Evolutionary conservation across 53 echinoderm and acorn worm genomes (phyloP), one percentile per base, ranked within the genome.

Genomic region (Crossaster papposus): DNA sequence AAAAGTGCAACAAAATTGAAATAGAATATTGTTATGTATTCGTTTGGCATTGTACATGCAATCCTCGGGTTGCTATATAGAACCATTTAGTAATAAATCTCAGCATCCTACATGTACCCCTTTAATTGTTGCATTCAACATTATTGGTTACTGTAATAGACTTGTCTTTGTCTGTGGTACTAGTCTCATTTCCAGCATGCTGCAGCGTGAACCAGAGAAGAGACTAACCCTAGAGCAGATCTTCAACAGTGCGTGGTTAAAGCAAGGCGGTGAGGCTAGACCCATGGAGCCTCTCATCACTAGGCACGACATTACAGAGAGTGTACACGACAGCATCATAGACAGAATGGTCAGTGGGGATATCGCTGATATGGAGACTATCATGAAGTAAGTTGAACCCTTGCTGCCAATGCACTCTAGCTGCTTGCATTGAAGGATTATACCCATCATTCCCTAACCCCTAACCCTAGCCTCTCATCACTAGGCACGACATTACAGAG

Each of bases 341-440:
- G 95, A 98, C 72, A 90, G 74, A 88, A 93, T 98, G 98, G 83
- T 98, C 24, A 85, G 77, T 26, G 98, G 98, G 50, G 93, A 93
- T 23, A 80, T 98, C 15, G 95, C 98, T 11, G 96, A 98, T 70
- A 85, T 90, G 65, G 64, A 73, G 4, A 92, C 93, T 26, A 98
- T 98, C 54, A 81, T 94, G 34, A 93, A 92, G 98, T 98, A 72
- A 91, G 97, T 94, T n/a, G n/a, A n/a, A n/a, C n/a, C n/a, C n/a
- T n/a, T n/a, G n/a, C n/a, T n/a, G n/a, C n/a, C n/a, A n/a, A n/a
- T n/a, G n/a, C n/a, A n/a, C n/a, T n/a, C n/a, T n/a, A n/a, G n/a
- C n/a, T n/a, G n/a, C n/a, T n/a, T n/a, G n/a, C n/a, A n/a, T n/a
- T n/a, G n/a, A n/a, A n/a, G n/a, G n/a, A n/a, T n/a, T n/a, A n/a